These are phyloP conservation scores for Diadumene lineata DNA, from an alignment of 92 coral and sea anemone species.

Conservation along the genomic window DNA sequence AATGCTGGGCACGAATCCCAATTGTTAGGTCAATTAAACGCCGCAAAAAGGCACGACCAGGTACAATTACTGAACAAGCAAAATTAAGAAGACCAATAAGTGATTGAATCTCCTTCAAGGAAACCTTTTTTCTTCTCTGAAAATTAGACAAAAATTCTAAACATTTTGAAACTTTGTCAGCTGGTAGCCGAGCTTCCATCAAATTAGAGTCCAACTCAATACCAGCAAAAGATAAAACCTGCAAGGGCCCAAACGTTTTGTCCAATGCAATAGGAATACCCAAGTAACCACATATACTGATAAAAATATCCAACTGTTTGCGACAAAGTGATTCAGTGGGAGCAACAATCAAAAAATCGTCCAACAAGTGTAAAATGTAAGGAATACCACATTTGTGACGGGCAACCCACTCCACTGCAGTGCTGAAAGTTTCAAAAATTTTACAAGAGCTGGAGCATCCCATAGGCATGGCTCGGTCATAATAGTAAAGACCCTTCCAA, in stretches of 20 bases:
- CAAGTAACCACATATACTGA: slow-evolving; percentile 24
- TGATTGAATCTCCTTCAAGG: slow-evolving; percentile 40
- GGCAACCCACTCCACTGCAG: slow-evolving; percentile 58
- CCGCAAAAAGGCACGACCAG: slow-evolving; percentile 40
- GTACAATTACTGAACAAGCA: slow-evolving; percentile 44
- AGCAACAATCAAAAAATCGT: slow-evolving; percentile 56
- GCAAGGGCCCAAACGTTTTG: slow-evolving; percentile 30
- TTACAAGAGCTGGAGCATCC: slow-evolving; percentile 58
- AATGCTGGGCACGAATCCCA: slow-evolving; percentile 26
- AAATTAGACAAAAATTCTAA: slow-evolving; percentile 3
- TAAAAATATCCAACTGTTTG: slow-evolving; percentile 23
- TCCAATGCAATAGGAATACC: slow-evolving; percentile 50
- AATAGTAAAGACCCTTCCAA: slow-evolving; percentile 48
- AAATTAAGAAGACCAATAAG: slow-evolving; percentile 35
- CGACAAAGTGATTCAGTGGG: slow-evolving; percentile 22
- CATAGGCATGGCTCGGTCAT: slow-evolving; percentile 57
- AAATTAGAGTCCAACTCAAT: slow-evolving; percentile 27
- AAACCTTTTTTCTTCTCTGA: slow-evolving; percentile 26
- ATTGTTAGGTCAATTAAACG: slow-evolving; percentile 34
- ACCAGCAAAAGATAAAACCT: slow-evolving; percentile 22
- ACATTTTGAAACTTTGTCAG: slow-evolving; percentile 18
- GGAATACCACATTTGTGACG: slow-evolving; percentile 29
- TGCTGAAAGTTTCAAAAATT: slow-evolving; percentile 58
- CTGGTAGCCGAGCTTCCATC: slow-evolving; percentile 21
- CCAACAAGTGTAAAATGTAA: slow-evolving; percentile 42